A percentile compares a stretch with the other conserved stretches of the same genome.
These are phyloP conservation scores for Rhea pennata DNA, from an alignment of 2,113 vertebrate genomes.

Conservation along the genomic window DNA sequence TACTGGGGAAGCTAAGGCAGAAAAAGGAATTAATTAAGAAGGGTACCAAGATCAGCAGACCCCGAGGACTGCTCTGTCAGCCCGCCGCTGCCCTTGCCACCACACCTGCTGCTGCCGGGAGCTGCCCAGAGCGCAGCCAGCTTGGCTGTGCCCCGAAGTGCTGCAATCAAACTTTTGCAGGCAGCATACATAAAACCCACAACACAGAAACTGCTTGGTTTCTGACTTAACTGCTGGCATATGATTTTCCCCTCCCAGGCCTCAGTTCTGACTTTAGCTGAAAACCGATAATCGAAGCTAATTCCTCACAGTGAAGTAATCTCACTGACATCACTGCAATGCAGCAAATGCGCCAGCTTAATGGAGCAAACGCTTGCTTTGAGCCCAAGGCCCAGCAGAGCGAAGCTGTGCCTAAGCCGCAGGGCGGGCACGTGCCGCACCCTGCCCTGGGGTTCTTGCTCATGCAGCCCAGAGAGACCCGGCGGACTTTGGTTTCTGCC, in stretches of 20 bases:
- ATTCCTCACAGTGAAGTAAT: background rate
- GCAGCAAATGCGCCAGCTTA: background rate
- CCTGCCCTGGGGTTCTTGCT: background rate
- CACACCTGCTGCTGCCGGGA: background rate
- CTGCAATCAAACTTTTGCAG: background rate
- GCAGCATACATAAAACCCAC: background rate
- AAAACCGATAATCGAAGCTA: background rate
- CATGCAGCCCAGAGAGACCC: background rate
- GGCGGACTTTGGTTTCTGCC: background rate
- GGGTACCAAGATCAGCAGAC: background rate
- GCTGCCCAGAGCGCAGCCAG: background rate
- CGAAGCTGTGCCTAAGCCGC: background rate
- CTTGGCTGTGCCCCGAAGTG: background rate
- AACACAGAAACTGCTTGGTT: background rate
- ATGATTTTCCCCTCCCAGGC: background rate
- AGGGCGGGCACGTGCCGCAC: rapidly evolving
- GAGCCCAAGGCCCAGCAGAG: background rate
- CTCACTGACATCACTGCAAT: background rate
- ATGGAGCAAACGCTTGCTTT: background rate
- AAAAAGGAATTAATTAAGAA: background rate
- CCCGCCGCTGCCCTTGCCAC: rapidly evolving
- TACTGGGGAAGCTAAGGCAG: background rate
- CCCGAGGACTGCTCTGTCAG: background rate
- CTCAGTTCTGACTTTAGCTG: background rate
- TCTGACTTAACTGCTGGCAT: background rate